Percentiles rank a stretch among this genome's conserved stretches.
Evolutionary conservation across 35 echinoderm and acorn worm species (phyloP).

Genomic region (Heliocidaris erythrogramma): DNA sequence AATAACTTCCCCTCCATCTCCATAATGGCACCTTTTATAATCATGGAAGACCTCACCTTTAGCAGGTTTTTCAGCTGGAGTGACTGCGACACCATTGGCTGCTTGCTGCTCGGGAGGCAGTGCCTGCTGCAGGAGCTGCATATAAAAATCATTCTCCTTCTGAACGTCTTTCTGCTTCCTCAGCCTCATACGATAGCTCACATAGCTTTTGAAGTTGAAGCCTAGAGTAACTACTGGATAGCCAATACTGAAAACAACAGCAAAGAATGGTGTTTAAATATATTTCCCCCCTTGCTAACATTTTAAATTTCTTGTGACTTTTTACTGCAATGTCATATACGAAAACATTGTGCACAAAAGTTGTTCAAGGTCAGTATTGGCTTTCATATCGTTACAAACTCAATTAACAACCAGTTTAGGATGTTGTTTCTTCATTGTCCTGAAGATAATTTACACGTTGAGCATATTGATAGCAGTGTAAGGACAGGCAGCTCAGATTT

Average conservation of each 20-base stretch:
- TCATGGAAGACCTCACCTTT: neutral
- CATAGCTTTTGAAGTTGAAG: slow-evolving; percentile 98
- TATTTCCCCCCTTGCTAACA: neutral
- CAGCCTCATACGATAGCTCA: slow-evolving; percentile 95
- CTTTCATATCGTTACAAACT: too few relatives aligned
- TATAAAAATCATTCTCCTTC: slow-evolving; percentile 99
- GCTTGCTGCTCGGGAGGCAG: slow-evolving; percentile 84
- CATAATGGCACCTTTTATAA: too few relatives aligned
- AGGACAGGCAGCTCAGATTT: too few relatives aligned
- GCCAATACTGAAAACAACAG: slow-evolving; percentile 79
- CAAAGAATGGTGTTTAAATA: neutral
- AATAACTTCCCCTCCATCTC: too few relatives aligned
- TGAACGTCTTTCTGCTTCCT: slow-evolving; percentile 97
- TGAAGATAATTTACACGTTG: too few relatives aligned
- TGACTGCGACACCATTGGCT: slow-evolving; percentile 33
- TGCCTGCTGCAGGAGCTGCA: slow-evolving; percentile 98
- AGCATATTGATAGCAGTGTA: too few relatives aligned
- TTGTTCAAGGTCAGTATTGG: too few relatives aligned
- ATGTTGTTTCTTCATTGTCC: too few relatives aligned
- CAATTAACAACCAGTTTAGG: too few relatives aligned
- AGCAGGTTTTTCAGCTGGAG: slow-evolving; percentile 66
- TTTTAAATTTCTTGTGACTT: neutral
- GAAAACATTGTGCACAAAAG: neutral
- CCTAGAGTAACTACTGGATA: slow-evolving; percentile 98
- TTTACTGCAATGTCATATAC: neutral